Evolutionary conservation across 1,140 invertebrate genomes (phyloP), one percentile per base, ranked within the genome.

Genomic region (Anoplophora glabripennis): DNA sequence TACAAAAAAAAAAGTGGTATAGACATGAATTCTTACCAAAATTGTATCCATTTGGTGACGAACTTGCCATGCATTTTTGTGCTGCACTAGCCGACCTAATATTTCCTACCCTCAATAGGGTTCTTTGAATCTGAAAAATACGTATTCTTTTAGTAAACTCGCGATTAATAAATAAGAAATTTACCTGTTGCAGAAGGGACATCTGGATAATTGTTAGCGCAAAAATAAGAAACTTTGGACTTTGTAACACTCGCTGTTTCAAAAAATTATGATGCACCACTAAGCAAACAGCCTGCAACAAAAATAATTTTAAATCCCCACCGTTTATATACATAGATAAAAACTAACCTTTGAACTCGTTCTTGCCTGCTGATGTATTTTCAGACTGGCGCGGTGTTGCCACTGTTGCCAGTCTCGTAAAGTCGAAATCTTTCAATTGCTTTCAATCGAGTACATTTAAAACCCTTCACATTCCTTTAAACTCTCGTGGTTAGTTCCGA

Each of bases 131-230:
- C 47, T 49, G 12, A n/a, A 49, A 35, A 49, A 34, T 34, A 49
- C 14, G 1, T 34, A 14, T n/a, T 34, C 10, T n/a, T 40, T 40
- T 40, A 15, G 7, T 40, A 18, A 18, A 17, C 4, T 46, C 17
- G 8, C 7, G 7, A 5, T 11, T 9, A 49, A 1, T 49, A 2
- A 34, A 49, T 49, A 15, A 8, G 11, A 28, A 28, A 28, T 3
- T 3, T 35, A 49, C 47, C 28, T 49, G 47, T 35, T 49, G 47
- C 17, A 49, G 14, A 35, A 49, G 14, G 7, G 47, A 49, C 47
- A 49, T 49, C 9, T 28, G 2, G 21, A 5, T 28, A 5, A 5
- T 3, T 35, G 11, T 40, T 40, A n/a, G 38, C 4, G 38, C 11
- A 40, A 40, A 40, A 12, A 40, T 40, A 3, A 15, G 38, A 8